Evolutionary conservation across 2,797 vertebrate genomes (phyloP), one percentile per base, ranked within the genome.

Genomic region (Cephalopachus bancanus): DNA sequence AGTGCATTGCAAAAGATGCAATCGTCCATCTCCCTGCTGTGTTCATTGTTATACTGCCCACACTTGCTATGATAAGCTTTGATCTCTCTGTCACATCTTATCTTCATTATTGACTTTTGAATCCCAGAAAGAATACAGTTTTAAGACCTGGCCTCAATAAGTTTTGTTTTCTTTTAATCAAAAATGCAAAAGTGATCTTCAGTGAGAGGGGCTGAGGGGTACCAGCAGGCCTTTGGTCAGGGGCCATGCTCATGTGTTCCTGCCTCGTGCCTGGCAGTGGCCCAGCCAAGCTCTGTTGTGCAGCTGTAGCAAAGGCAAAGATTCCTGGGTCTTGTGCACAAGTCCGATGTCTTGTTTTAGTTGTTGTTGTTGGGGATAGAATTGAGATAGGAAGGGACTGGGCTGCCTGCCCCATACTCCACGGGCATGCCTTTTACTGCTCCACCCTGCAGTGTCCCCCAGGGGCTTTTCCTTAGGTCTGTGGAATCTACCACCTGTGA

Each of bases 71-170:
- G 81, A 0, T 98, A 97, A 98, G 89, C 83, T 92, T 94, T 97
- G 96, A 96, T 93, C 81, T 95, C 80, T 97, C 1, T 3, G 95
- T 97, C 97, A 97, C 92, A 95, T 98, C 53, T 0, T 98, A 80
- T 93, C 75, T 74, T 96, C 92, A 89, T 96, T 57, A 97, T 96
- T 96, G 83, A 94, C 93, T 88, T 98, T 98, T 44, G 93, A 90
- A 93, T 93, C 49, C 76, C 76, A n/a, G 80, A 84, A 96, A 86
- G 85, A 98, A 80, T 94, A 94, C 93, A 93, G 62, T 80, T 94
- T 95, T 1, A 0, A 92, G 33, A 96, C 90, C 49, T 93, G 81
- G 16, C 71, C 53, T 88, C 87, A 74, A 60, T 64, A 78, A 64
- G 22, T 49, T 96, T 86, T 55, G 3, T 72, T 97, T 97, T 94